Evolutionary conservation across 2,888 invertebrate genomes (phyloP).

Genomic region (Odiellus spinosus): DNA sequence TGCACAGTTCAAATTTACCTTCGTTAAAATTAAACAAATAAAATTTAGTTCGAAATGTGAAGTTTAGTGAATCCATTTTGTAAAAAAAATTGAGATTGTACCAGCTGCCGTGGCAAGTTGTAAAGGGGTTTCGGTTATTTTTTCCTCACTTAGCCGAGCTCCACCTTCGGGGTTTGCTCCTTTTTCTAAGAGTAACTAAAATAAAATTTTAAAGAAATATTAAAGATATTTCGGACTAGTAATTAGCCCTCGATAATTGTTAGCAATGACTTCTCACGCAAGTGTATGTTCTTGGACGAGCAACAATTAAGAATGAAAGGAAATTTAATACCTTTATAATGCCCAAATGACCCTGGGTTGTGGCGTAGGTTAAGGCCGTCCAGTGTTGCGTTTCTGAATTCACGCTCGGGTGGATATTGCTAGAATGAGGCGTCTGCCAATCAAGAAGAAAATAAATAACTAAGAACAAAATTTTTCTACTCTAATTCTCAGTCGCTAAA

Average conservation of each 20-base stretch:
- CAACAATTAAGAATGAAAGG: no score
- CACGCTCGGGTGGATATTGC: constrained; percentile 21
- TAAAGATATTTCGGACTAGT: no score
- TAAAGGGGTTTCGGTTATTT: constrained; percentile 69
- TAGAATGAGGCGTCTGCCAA: neutral
- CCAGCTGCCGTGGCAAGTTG: constrained; percentile 71
- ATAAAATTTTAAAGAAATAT: constrained; percentile 1
- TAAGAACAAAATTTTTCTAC: neutral
- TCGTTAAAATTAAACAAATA: constrained; percentile 4
- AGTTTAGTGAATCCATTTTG: neutral
- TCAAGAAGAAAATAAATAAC: no score
- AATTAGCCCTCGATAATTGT: no score
- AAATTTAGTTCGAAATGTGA: neutral
- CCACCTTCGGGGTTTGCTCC: constrained; percentile 76
- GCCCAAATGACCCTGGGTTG: constrained; percentile 34
- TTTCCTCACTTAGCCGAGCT: constrained; percentile 61
- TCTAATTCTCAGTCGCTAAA: neutral
- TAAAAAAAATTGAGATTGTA: neutral
- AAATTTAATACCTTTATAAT: constrained; percentile 37
- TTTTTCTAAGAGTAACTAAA: constrained; percentile 45
- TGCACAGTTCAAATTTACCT: constrained; percentile 50
- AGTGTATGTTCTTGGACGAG: no score
- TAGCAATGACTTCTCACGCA: no score
- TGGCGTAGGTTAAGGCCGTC: constrained; percentile 75
- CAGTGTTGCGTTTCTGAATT: constrained; percentile 57